phyloP scores from a whole-genome alignment of 2,888 invertebrate genomes.

The Dascillus cervinus region DNA sequence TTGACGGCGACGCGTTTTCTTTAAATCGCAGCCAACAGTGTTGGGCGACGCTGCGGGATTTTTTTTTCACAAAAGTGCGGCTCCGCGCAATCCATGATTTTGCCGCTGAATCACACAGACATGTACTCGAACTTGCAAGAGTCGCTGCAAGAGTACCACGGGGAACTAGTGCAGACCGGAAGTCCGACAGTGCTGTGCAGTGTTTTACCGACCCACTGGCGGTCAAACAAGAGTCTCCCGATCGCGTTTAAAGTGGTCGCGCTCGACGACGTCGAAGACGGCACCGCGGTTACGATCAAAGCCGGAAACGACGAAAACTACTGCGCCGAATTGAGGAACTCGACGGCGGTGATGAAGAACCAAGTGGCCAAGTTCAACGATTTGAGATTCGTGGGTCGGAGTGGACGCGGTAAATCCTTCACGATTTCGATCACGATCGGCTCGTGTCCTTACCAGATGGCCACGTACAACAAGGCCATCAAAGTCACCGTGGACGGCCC shows the following conservation, averaged over 20 bases:
- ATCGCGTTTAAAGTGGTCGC: conserved; percentile 94
- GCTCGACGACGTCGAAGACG: conserved; percentile 88
- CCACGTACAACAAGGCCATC: conserved; percentile 92
- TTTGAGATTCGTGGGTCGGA: conserved; percentile 93
- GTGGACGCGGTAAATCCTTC: conserved; percentile 95
- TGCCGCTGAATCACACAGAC: conserved; percentile 61
- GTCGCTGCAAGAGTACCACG: conserved; percentile 79
- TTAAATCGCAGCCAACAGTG: conserved; percentile 15
- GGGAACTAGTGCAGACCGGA: conserved; percentile 90
- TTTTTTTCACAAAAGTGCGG: conserved; percentile 10
- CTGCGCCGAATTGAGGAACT: conserved; percentile 90
- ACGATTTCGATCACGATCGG: conserved; percentile 90
- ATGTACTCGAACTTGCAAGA: conserved; percentile 69
- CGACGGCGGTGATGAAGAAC: conserved; percentile 92
- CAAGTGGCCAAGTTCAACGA: conserved; percentile 99
- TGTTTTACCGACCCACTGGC: conserved; percentile 90
- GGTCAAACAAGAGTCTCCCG: conserved; percentile 95
- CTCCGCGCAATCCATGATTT: conserved; percentile 24
- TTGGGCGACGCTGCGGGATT: conserved; percentile 19
- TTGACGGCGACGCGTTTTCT: conserved; percentile 28
- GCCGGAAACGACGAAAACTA: conserved; percentile 98
- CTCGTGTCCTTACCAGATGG: conserved; percentile 71
- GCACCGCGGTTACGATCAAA: conserved; percentile 85
- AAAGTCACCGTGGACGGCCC: conserved; percentile 99
- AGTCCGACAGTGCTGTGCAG: conserved; percentile 94